Evolutionary conservation across 2,113 vertebrate genomes (phyloP), one percentile per base, ranked within the genome.

Genomic region (Passer domesticus): DNA sequence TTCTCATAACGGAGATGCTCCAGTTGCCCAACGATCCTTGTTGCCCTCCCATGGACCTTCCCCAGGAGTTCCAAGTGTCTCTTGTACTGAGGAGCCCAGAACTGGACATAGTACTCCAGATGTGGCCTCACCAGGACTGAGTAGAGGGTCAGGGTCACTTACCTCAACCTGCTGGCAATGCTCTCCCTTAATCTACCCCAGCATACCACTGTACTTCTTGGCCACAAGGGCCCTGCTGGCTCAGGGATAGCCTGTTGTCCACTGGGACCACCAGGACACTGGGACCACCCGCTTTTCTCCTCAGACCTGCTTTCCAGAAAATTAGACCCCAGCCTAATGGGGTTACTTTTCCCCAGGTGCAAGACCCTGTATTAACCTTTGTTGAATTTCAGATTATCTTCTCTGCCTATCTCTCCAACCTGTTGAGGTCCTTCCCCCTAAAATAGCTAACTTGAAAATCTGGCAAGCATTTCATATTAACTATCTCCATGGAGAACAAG

Each of bases 401-500:
- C 55, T 76, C 47, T 62, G n/a, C 14, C 14, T 22, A 7, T 19
- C 4, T 76, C n/a, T 76, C 35, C 63, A 62, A 76, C 2, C 5
- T 43, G 15, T 33, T n/a, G 12, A 62, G 28, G n/a, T 49, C 4
- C 7, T 81, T 73, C 4, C 18, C 7, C 20, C 30, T 44, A 60
- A 62, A 89, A 58, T 6, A 85, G 4, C 10, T 64, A 13, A 49
- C 66, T 82, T 87, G 82, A 76, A 82, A 77, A 83, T 84, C 55
- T 64, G 13, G 5, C 4, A 6, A 44, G 9, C 5, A 60, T 86
- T 90, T 94, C 30, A 22, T 50, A 35, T 55, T 87, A 28, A 50
- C 35, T 69, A 1, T 55, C 5, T 43, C 39, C n/a, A 20, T 0
- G 0, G 20, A 3, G n/a, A 23, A 58, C 33, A 12, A 75, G 39